A percentile compares a stretch with the other conserved stretches of the same genome.
Conservation (phyloP, 2,797 vertebrate species). For the Natrix natrix region DNA sequence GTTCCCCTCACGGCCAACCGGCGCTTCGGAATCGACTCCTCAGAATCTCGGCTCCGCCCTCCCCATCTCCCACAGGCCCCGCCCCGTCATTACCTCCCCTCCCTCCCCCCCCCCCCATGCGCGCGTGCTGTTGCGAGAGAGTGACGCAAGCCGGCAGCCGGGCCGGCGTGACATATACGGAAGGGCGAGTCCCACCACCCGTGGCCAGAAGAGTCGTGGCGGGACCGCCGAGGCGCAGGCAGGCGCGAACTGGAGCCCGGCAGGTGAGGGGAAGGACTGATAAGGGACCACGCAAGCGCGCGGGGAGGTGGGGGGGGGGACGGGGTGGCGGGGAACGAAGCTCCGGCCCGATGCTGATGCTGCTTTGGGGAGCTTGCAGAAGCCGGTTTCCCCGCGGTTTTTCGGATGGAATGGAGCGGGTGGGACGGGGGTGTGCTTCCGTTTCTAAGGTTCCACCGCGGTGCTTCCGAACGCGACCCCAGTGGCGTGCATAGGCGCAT, state of each 20-base stretch:
- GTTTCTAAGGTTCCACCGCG: background rate
- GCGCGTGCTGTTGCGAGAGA: background rate
- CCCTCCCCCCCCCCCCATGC: background rate
- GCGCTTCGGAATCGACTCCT: background rate
- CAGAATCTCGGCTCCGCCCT: background rate
- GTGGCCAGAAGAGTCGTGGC: background rate
- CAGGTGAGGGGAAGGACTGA: background rate
- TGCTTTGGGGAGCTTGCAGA: background rate
- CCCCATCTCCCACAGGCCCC: too few species aligned
- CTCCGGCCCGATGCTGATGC: background rate
- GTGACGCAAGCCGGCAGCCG: background rate
- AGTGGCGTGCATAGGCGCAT: background rate
- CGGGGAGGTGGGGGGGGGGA: background rate
- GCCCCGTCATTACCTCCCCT: background rate
- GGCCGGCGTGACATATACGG: background rate
- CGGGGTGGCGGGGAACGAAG: too few species aligned
- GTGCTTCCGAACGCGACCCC: background rate
- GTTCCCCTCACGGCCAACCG: background rate
- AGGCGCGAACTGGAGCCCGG: too few species aligned
- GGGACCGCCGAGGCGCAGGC: background rate
- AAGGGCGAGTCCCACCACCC: background rate
- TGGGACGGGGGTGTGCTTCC: background rate
- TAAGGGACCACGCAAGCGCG: background rate
- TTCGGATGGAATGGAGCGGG: background rate
- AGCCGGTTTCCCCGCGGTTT: background rate